A percentile compares a stretch with the other conserved stretches of the same genome.
Evolutionary conservation across 2,113 vertebrate genomes (phyloP).

Genomic region (Aepyceros melampus): DNA sequence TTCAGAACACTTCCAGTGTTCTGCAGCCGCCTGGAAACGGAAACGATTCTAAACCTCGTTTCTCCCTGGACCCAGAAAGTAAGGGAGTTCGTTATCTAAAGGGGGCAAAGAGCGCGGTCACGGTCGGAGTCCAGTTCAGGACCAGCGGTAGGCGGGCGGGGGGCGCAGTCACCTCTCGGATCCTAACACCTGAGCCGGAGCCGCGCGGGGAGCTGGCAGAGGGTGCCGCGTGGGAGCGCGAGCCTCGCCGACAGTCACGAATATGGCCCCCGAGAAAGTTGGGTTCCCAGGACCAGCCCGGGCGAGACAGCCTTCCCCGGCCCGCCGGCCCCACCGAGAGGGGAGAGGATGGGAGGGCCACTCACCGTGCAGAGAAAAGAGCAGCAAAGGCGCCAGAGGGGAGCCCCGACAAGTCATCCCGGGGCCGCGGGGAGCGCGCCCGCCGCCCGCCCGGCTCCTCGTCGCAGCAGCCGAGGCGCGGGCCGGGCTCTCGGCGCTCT

Average conservation of each 20-base stretch:
- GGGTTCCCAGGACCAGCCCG: not conserved
- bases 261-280: not conserved
- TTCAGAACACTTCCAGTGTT: not conserved
- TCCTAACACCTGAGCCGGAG: not conserved
- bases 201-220: fast-evolving
- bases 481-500: not conserved
- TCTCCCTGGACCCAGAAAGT: not conserved
- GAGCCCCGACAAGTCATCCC: constrained; percentile 74
- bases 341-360: not conserved
- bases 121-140: not conserved
- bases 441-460: constrained; percentile 1
- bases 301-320: not conserved
- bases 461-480: not conserved
- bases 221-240: not conserved
- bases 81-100: not conserved
- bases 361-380: constrained; percentile 80
- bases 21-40: not conserved
- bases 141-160: fast-evolving
- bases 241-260: not conserved
- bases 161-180: not conserved
- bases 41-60: not conserved
- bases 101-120: not conserved
- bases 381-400: constrained; percentile 75
- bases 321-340: not conserved
- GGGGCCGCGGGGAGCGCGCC: constrained; percentile 36